phyloP scores from a whole-genome alignment of 2,888 invertebrate genomes.

The Aradus depressus region DNA sequence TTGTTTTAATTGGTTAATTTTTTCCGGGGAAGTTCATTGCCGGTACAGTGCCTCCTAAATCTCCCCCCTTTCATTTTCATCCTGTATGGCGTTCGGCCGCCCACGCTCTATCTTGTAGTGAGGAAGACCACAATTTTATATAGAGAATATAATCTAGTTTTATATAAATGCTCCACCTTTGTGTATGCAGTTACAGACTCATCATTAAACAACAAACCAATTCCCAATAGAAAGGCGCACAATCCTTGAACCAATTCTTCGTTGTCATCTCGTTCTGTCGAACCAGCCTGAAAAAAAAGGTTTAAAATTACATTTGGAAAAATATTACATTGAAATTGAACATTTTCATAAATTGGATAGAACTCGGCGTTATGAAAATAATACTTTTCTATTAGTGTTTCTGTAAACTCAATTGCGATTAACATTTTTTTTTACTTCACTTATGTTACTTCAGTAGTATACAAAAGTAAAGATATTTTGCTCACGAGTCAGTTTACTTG shows the following conservation, averaged over 20 bases:
- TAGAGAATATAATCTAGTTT: not conserved
- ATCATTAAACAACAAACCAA: conserved; percentile 83
- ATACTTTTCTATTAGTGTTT: not conserved
- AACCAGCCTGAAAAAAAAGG: conserved; percentile 45
- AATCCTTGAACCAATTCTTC: conserved; percentile 80
- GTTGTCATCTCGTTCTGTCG: conserved; percentile 81
- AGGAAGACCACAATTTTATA: not conserved
- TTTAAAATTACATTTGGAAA: not conserved
- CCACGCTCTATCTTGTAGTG: too few relatives aligned
- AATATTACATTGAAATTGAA: too few relatives aligned
- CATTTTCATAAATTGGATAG: too few relatives aligned
- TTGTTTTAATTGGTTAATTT: not conserved
- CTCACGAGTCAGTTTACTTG: too few relatives aligned
- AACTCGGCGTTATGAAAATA: not conserved
- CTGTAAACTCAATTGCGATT: too few relatives aligned
- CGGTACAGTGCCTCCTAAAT: too few relatives aligned
- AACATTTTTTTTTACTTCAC: too few relatives aligned
- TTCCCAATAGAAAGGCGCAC: conserved; percentile 83
- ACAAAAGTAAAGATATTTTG: too few relatives aligned
- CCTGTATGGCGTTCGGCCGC: too few relatives aligned
- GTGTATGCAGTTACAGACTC: conserved; percentile 64
- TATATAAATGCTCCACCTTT: conserved; percentile 39
- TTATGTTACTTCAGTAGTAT: too few relatives aligned
- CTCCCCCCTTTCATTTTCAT: too few relatives aligned
- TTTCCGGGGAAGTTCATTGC: not conserved